Percentiles rank a stretch among this genome's conserved stretches.
Evolutionary conservation across 2,797 vertebrate genomes (phyloP).

Genomic region (Malacoraja senta): DNA sequence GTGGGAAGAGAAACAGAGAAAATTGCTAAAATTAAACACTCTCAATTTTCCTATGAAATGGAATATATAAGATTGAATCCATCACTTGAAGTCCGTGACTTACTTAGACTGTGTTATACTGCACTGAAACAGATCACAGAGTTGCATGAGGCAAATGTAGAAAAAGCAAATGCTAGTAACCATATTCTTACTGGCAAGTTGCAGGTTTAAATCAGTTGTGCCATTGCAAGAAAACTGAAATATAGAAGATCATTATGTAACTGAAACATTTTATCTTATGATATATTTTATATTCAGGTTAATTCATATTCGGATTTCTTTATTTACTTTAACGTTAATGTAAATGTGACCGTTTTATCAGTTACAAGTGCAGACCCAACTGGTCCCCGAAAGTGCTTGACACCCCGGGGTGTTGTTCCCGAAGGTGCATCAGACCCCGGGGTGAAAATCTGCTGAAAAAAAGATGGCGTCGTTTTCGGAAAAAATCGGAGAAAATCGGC

Average conservation of each 20-base stretch:
- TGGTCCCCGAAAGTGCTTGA: too few relatives aligned
- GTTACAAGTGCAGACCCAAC: too few relatives aligned
- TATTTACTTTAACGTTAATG: background rate
- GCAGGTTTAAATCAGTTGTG: background rate
- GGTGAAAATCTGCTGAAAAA: too few relatives aligned
- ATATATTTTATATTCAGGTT: background rate
- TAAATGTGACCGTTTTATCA: background rate
- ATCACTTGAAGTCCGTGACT: background rate
- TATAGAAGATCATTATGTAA: background rate
- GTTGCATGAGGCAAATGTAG: too few relatives aligned
- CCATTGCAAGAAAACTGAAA: background rate
- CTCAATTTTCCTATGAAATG: background rate
- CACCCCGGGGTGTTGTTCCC: too few relatives aligned
- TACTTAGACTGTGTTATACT: background rate
- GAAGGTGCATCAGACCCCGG: too few relatives aligned
- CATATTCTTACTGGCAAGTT: background rate
- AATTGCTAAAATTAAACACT: background rate
- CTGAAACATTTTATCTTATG: too few relatives aligned
- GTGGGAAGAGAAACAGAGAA: too few relatives aligned
- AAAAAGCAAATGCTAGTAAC: background rate
- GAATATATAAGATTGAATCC: background rate
- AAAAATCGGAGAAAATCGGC: too few relatives aligned
- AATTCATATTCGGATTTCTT: background rate
- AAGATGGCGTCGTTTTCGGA: too few relatives aligned
- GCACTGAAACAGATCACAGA: background rate